Conservation (phyloP, 2,888 invertebrate genomes). For the Portevinia maculata region DNA sequence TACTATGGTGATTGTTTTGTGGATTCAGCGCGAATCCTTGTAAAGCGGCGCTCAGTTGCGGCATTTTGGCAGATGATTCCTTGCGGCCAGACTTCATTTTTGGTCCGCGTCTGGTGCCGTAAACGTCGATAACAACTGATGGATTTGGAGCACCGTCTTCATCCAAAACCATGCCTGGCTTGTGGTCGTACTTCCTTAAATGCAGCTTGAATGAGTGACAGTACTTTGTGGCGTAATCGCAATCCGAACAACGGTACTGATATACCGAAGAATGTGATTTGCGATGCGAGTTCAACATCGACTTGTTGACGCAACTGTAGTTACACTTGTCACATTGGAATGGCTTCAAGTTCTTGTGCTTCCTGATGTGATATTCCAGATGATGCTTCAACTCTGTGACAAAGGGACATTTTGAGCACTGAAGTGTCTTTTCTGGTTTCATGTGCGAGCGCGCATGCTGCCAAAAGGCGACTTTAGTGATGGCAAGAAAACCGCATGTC, state of each 20-base stretch:
- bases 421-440: constrained; percentile 94
- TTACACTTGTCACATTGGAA: constrained; percentile 95
- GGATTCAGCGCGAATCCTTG: constrained; percentile 78
- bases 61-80: constrained; percentile 66
- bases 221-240: constrained; percentile 98
- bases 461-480: constrained; percentile 97
- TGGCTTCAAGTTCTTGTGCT: constrained; percentile 97
- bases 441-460: constrained; percentile 95
- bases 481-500: constrained; percentile 92
- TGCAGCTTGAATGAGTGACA: constrained; percentile 98
- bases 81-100: constrained; percentile 84
- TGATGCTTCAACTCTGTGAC: constrained; percentile 99
- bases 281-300: constrained; percentile 99
- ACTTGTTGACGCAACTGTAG: constrained; percentile 98
- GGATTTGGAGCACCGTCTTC: constrained; percentile 95
- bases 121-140: constrained; percentile 93
- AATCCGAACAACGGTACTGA: constrained; percentile 96
- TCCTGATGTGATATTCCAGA: constrained; percentile 97
- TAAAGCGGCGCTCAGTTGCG: constrained; percentile 80
- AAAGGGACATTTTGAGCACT: constrained; percentile 96
- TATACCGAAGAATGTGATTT: constrained; percentile 97
- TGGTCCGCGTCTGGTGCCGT: constrained; percentile 94
- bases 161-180: constrained; percentile 94
- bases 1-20: constrained; percentile 62
- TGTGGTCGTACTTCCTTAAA: constrained; percentile 94